Percentiles rank a stretch among this genome's conserved stretches.
These are phyloP conservation scores for Spondyliosoma cantharus DNA, from an alignment of 2,797 vertebrate genomes.

Conservation along the genomic window DNA sequence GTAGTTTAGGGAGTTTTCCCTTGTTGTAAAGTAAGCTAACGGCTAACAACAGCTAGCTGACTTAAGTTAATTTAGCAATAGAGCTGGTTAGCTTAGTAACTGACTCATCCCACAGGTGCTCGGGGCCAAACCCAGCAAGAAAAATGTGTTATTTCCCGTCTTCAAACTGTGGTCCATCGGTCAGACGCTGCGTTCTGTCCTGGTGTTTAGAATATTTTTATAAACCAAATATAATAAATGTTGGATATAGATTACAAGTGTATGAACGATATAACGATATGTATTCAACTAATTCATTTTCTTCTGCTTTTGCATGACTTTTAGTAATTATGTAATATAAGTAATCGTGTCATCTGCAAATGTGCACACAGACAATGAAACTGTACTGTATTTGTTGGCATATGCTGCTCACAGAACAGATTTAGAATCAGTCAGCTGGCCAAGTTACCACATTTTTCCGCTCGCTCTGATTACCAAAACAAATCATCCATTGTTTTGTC, in stretches of 20 bases:
- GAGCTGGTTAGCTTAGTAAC: too few relatives aligned
- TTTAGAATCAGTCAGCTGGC: constrained; percentile 11
- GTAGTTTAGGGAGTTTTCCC: too few relatives aligned
- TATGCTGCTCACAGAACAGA: neutral
- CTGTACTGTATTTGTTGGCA: neutral
- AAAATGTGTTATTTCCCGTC: too few relatives aligned
- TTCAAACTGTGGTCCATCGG: too few relatives aligned
- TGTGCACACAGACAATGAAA: neutral
- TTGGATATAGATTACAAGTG: neutral
- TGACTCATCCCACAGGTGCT: too few relatives aligned
- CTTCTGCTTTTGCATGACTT: neutral
- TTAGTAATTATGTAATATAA: constrained; percentile 4
- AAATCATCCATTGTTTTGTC: constrained; percentile 34
- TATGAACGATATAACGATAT: neutral
- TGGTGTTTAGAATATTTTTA: too few relatives aligned
- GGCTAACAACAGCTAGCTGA: too few relatives aligned
- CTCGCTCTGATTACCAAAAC: constrained; percentile 15
- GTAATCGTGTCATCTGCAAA: constrained; percentile 44
- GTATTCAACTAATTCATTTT: neutral
- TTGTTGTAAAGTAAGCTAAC: too few relatives aligned
- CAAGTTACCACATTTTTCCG: neutral
- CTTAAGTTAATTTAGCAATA: too few relatives aligned
- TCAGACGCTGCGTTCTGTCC: too few relatives aligned
- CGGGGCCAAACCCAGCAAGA: too few relatives aligned
- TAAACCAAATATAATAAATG: neutral